A percentile compares a stretch with the other conserved stretches of the same genome.
These are phyloP conservation scores for Linnaemya tessellans DNA, from an alignment of 2,888 invertebrate genomes.

Conservation along the genomic window DNA sequence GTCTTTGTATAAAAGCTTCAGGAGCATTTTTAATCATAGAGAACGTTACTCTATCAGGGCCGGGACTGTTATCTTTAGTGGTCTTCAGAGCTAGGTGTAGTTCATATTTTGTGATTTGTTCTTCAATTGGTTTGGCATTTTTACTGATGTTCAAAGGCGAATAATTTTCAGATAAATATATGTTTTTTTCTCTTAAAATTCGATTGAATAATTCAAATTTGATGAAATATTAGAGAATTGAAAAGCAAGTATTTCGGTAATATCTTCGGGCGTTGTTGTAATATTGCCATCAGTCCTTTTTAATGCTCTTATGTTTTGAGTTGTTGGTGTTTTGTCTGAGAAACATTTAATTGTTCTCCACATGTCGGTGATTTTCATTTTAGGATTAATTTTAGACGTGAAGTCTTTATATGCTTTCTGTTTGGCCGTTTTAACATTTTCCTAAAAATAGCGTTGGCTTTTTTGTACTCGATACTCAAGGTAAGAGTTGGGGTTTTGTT, in stretches of 20 bases:
- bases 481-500: neutral
- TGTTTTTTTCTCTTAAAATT: constrained; percentile 6
- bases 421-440: constrained; percentile 13
- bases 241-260: constrained; percentile 5
- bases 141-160: neutral
- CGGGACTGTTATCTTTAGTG: constrained; percentile 19
- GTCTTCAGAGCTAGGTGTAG: constrained; percentile 2
- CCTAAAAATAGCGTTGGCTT: neutral
- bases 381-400: constrained; percentile 23
- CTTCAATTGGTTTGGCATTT: constrained; percentile 22
- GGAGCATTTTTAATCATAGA: too few relatives aligned
- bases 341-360: constrained; percentile 30
- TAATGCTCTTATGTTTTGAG: constrained; percentile 19
- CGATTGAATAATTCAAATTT: neutral
- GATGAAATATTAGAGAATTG: constrained; percentile 5
- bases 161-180: neutral
- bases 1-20: too few relatives aligned
- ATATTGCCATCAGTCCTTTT: neutral
- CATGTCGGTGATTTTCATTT: neutral
- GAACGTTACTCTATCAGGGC: too few relatives aligned
- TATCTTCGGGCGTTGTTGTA: constrained; percentile 14
- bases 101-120: constrained; percentile 13
- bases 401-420: constrained; percentile 12
- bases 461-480: constrained; percentile 7
- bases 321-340: constrained; percentile 11